phyloP scores from a whole-genome alignment of 2,888 invertebrate genomes.

The Malthinus flaveolus region DNA sequence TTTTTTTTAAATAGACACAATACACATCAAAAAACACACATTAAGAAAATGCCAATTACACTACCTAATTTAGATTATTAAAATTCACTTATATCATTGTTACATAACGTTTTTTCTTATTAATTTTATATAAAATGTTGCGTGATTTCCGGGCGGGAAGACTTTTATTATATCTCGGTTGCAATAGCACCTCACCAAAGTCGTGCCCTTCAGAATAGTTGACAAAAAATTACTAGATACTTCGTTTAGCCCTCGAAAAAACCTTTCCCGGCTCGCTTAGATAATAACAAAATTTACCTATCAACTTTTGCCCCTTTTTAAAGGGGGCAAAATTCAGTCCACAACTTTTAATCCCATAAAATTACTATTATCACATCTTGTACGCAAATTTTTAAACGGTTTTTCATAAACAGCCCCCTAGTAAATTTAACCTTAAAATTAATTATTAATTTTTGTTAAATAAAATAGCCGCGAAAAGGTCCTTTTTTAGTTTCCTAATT shows the following conservation, averaged over 20 bases:
- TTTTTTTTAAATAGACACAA: constrained; percentile 36
- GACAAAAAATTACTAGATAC: constrained; percentile 25
- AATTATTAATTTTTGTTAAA: too few relatives aligned
- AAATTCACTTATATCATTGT: constrained; percentile 33
- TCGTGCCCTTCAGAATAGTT: constrained; percentile 50
- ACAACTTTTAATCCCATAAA: constrained; percentile 1
- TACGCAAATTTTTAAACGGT: not conserved
- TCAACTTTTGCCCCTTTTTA: too few relatives aligned
- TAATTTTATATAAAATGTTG: constrained; percentile 34
- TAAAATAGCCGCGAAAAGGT: not conserved
- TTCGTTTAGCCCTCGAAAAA: not conserved
- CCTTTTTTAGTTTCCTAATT: constrained; percentile 8
- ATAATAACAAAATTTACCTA: not conserved
- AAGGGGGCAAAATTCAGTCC: not conserved
- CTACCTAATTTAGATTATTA: constrained; percentile 41
- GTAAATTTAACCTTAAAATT: too few relatives aligned
- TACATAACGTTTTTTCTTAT: constrained; percentile 32
- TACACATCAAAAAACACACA: constrained; percentile 49
- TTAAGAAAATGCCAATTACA: constrained; percentile 48
- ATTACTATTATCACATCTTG: constrained; percentile 5
- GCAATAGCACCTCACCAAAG: constrained; percentile 50
- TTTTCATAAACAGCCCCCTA: too few relatives aligned
- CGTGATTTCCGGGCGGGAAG: constrained; percentile 56
- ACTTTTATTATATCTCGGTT: constrained; percentile 48
- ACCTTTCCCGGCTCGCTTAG: constrained; percentile 35